phyloP scores from a whole-genome alignment of 2,113 vertebrate genomes.

The Pantherophis guttatus region DNA sequence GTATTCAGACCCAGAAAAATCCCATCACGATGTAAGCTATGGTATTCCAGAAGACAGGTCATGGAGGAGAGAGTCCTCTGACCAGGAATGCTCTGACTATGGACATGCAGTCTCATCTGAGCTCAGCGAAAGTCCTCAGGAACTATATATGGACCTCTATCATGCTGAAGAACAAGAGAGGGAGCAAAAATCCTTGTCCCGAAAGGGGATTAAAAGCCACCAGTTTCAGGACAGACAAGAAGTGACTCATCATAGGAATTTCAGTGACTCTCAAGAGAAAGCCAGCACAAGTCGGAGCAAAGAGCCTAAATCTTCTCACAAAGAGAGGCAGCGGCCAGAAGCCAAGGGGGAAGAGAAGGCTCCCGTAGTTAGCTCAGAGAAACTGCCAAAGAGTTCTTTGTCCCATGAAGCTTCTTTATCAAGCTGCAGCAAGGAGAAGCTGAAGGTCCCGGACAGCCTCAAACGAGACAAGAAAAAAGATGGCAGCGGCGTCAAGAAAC shows the following conservation, averaged over 20 bases:
- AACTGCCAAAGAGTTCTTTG: slow-evolving; percentile 56
- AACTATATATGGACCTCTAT: slow-evolving; percentile 57
- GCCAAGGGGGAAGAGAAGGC: slow-evolving; percentile 57
- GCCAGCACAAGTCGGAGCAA: slow-evolving; percentile 69
- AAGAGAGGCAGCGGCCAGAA: slow-evolving; percentile 62
- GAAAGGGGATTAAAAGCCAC: slow-evolving; percentile 66
- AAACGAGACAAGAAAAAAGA: slow-evolving; percentile 73
- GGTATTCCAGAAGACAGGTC: slow-evolving; percentile 66
- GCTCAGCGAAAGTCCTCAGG: slow-evolving; percentile 73
- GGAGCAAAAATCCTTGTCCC: slow-evolving; percentile 37
- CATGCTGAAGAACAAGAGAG: slow-evolving; percentile 64
- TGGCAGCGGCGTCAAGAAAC: slow-evolving; percentile 48
- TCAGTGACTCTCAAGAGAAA: slow-evolving; percentile 70
- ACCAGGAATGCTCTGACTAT: slow-evolving; percentile 73
- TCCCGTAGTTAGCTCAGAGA: slow-evolving; percentile 58
- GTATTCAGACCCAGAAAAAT: slow-evolving; percentile 60
- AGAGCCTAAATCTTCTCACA: slow-evolving; percentile 77
- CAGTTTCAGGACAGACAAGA: slow-evolving; percentile 63
- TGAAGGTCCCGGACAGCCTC: slow-evolving; percentile 30
- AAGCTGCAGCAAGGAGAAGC: slow-evolving; percentile 62
- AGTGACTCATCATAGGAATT: slow-evolving; percentile 41
- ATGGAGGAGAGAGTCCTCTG: slow-evolving; percentile 69
- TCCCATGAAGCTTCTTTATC: slow-evolving; percentile 45
- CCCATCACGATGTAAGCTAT: slow-evolving; percentile 48
- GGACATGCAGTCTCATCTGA: slow-evolving; percentile 77